phyloP scores from a whole-genome alignment of 2,888 invertebrate genomes.

The Athalia cordata region DNA sequence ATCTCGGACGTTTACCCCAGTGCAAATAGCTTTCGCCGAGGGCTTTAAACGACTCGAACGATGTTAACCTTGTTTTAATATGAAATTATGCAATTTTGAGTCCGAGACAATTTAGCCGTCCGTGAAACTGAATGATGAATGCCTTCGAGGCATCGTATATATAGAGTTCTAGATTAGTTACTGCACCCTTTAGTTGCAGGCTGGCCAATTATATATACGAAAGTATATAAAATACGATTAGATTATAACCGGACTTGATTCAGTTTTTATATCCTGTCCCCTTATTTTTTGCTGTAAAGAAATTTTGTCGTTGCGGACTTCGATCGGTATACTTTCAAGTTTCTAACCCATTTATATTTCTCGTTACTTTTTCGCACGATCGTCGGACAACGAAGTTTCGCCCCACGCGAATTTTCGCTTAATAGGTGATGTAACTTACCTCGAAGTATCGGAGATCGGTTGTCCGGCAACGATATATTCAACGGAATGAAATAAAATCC shows the following conservation, averaged over 20 bases:
- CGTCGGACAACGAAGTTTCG: background rate
- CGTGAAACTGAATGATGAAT: slow-evolving; percentile 46
- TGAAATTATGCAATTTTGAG: slow-evolving; percentile 53
- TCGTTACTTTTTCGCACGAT: background rate
- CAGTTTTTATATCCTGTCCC: background rate
- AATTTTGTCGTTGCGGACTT: no score
- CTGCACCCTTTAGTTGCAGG: background rate
- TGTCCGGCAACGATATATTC: slow-evolving; percentile 20
- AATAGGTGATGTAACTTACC: slow-evolving; percentile 31
- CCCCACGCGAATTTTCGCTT: slow-evolving; percentile 38
- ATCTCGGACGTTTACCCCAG: slow-evolving; percentile 6
- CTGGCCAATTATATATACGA: background rate
- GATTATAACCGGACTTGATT: background rate
- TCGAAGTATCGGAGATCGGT: slow-evolving; percentile 29
- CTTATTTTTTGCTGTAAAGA: no score
- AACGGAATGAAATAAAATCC: slow-evolving; percentile 19
- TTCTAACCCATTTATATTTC: background rate
- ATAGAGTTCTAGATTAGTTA: background rate
- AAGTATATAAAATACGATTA: slow-evolving; percentile 1
- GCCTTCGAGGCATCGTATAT: slow-evolving; percentile 34
- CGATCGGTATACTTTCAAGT: background rate
- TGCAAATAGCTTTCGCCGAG: background rate
- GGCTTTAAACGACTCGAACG: slow-evolving; percentile 40
- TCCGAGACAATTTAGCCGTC: slow-evolving; percentile 55
- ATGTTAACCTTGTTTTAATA: slow-evolving; percentile 29